Base-by-base conservation (phyloP, 2,888 invertebrate genomes). In the Eledona agricola region DNA sequence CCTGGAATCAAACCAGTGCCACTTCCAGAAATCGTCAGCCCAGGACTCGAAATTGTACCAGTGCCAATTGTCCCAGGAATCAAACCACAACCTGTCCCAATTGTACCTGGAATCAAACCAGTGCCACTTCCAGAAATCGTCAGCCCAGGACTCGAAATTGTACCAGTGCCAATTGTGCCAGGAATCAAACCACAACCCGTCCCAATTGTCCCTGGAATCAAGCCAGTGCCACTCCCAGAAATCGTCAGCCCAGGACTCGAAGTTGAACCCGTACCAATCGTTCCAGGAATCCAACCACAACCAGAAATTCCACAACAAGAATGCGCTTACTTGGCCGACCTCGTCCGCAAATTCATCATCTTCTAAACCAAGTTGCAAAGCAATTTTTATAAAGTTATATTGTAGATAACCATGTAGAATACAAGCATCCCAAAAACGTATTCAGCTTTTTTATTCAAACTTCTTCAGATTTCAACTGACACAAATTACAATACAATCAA, bases 301-400 rank as follows among this genome's bases (percentile, higher is more conserved):
- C 11, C 22, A 11, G 25, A 25, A 38, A 25, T 25, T 16, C 11
- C 43, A 20, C 7, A 43, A 29, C 13, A 13, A 23, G 38, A 43
- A 43, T 43, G 43, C 9, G 7, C 15, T 2, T 43, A 43, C 7
- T 31, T 31, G 22, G 43, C 43, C n/a, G 43, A 43, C 7, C 43
- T 43, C 19, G 19, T 5, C 6, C 10, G 25, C 9, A 25, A 25
- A 25, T 11, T 25, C 5, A 25, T 25, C 25, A 25, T 25, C 25
- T 25, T 25, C 11, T 25, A 25, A 25, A 23, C 6, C 4, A 19
- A 25, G n/a, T 25, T 5, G 9, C 11, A 9, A 25, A n/a, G 4
- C 11, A 25, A 9, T 2, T 4, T 11, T 11, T 25, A 11, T 25
- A 11, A 25, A 25, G 11, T 11, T 25, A 9, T 7, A 1, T 25